Evolutionary conservation across 2,797 vertebrate genomes (phyloP).

Genomic region (Apogon talboti): DNA sequence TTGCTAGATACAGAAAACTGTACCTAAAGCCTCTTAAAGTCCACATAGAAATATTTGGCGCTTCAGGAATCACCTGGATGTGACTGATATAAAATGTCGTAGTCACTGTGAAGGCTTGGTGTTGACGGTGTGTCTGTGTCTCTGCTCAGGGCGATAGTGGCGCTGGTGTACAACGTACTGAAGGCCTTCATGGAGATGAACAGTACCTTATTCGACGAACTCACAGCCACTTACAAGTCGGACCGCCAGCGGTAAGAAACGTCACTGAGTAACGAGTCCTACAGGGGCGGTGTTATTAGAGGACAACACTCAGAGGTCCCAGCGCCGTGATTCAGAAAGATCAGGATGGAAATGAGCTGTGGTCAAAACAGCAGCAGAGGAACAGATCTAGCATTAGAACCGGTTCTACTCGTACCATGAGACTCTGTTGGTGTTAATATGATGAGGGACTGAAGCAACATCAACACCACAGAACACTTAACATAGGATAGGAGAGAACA

Average conservation of each 20-base stretch:
- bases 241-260: slow-evolving; percentile 96
- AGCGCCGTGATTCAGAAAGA: background rate
- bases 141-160: slow-evolving; percentile 93
- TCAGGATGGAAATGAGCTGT: background rate
- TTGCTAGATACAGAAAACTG: too few relatives aligned
- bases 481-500: too few relatives aligned
- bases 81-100: too few relatives aligned
- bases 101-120: too few relatives aligned
- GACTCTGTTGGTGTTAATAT: too few relatives aligned
- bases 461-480: too few relatives aligned
- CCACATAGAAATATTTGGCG: too few relatives aligned
- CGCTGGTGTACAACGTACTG: slow-evolving; percentile 98
- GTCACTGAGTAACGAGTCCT: background rate
- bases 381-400: background rate
- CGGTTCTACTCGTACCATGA: background rate
- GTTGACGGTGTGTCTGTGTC: background rate
- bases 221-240: slow-evolving; percentile 99
- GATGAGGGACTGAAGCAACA: too few relatives aligned
- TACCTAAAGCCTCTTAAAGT: too few relatives aligned
- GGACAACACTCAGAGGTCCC: background rate
- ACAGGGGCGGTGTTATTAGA: background rate
- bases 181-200: slow-evolving; percentile 99
- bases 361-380: background rate
- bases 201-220: slow-evolving; percentile 98
- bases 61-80: too few relatives aligned